Conservation (phyloP, 2,888 invertebrate species). For the Eupeodes luniger region DNA sequence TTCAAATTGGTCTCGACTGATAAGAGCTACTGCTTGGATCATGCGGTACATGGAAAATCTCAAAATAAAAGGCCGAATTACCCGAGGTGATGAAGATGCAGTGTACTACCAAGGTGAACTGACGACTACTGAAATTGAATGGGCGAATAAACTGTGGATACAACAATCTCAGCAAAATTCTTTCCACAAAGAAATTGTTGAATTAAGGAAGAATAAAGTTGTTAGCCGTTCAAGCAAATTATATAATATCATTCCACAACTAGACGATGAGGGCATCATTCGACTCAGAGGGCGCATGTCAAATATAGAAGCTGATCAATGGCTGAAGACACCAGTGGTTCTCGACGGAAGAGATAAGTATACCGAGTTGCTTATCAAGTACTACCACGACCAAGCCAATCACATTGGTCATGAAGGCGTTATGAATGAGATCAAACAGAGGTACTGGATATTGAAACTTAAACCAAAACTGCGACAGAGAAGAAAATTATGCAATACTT, state of each 20-base stretch:
- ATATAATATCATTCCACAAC: no score
- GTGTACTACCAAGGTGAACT: slow-evolving; percentile 20
- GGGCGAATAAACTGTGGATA: slow-evolving; percentile 4
- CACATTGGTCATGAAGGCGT: no score
- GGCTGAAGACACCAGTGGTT: no score
- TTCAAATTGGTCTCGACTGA: neutral
- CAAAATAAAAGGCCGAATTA: neutral
- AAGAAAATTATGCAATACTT: neutral
- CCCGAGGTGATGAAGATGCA: neutral
- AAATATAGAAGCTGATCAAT: no score
- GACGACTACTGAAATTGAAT: slow-evolving; percentile 3
- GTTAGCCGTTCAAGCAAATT: no score
- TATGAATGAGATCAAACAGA: neutral
- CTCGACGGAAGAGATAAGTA: no score
- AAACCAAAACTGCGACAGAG: neutral
- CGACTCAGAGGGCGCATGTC: no score
- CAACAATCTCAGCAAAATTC: slow-evolving; percentile 11
- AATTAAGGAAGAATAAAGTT: slow-evolving; percentile 15
- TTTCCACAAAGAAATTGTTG: slow-evolving; percentile 3
- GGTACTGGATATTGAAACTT: neutral
- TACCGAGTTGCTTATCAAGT: no score
- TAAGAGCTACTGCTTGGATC: neutral
- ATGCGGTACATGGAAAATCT: neutral
- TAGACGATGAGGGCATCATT: no score
- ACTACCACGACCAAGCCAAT: no score